These are phyloP conservation scores for Priocnemis perturbator DNA, from an alignment of 2,888 invertebrate species.

Conservation along the genomic window DNA sequence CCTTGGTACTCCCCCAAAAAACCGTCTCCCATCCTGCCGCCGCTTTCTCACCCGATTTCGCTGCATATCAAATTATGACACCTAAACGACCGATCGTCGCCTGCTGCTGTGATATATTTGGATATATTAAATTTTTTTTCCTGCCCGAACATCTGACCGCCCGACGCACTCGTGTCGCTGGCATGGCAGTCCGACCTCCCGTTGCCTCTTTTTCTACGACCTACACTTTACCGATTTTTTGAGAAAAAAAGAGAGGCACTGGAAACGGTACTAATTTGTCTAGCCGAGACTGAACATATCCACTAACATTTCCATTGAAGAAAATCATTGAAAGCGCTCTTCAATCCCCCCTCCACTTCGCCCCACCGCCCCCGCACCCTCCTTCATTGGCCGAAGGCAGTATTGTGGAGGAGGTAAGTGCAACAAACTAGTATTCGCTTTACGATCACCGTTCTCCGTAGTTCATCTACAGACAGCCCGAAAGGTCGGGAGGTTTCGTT, in stretches of 20 bases:
- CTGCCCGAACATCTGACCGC: conserved; percentile 25
- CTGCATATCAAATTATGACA: conserved; percentile 74
- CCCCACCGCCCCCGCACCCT: too few species aligned
- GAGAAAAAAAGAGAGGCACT: neutral
- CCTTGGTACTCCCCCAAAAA: conserved; percentile 55
- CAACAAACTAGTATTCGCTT: conserved; percentile 23
- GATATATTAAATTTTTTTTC: conserved; percentile 75
- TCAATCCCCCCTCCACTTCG: too few species aligned
- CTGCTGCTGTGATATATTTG: conserved; percentile 74
- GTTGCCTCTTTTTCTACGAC: neutral
- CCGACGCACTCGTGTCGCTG: conserved; percentile 38
- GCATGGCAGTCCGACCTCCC: conserved; percentile 29
- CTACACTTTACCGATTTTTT: neutral
- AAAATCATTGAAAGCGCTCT: too few species aligned
- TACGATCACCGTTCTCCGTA: conserved; percentile 33
- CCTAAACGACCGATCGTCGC: conserved; percentile 73
- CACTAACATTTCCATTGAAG: too few species aligned
- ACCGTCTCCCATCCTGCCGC: conserved; percentile 67
- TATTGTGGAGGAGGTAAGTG: conserved; percentile 14
- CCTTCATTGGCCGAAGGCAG: too few species aligned
- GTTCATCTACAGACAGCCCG: conserved; percentile 42
- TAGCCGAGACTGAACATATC: too few species aligned
- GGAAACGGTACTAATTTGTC: too few species aligned
- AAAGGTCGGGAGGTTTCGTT: conserved; percentile 63
- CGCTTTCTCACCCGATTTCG: conserved; percentile 67